These are phyloP conservation scores for Siderastrea radians DNA, from an alignment of 92 coral and sea anemone species.

Conservation along the genomic window DNA sequence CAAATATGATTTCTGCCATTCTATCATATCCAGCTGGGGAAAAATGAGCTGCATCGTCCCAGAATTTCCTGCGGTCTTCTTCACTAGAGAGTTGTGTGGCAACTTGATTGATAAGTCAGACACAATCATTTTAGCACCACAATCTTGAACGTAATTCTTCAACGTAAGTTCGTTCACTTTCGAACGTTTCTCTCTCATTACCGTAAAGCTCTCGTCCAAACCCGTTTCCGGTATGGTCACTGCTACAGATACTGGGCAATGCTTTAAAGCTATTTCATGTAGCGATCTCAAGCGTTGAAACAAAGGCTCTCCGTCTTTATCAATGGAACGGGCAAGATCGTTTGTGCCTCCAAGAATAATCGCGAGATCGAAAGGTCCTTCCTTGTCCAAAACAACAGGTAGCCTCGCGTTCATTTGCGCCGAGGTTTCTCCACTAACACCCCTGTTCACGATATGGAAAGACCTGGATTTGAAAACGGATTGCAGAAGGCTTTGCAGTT, in stretches of 20 bases:
- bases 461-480: constrained; percentile 10
- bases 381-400: constrained; percentile 42
- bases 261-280: constrained; percentile 53
- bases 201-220: constrained; percentile 58
- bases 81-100: constrained; percentile 64
- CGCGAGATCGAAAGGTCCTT: constrained; percentile 68
- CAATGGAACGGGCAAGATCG: constrained; percentile 59
- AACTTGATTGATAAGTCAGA: constrained; percentile 64
- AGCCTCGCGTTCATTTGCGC: constrained; percentile 67
- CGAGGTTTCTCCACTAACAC: constrained; percentile 76
- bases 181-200: constrained; percentile 62
- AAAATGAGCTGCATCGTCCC: constrained; percentile 82
- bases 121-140: constrained; percentile 52
- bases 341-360: constrained; percentile 85
- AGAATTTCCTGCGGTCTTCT: constrained; percentile 66
- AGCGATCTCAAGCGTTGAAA: constrained; percentile 65
- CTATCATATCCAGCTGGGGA: constrained; percentile 79
- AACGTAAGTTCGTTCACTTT: constrained; percentile 71
- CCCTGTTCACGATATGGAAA: constrained; percentile 71
- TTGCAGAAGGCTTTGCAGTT: constrained; percentile 59
- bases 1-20: constrained; percentile 83
- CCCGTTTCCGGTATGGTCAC: constrained; percentile 85
- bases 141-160: constrained; percentile 48
- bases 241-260: constrained; percentile 65
- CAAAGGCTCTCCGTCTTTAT: constrained; percentile 64